Evolutionary conservation across 2,888 invertebrate genomes (phyloP).

Genomic region (Apamea monoglypha): DNA sequence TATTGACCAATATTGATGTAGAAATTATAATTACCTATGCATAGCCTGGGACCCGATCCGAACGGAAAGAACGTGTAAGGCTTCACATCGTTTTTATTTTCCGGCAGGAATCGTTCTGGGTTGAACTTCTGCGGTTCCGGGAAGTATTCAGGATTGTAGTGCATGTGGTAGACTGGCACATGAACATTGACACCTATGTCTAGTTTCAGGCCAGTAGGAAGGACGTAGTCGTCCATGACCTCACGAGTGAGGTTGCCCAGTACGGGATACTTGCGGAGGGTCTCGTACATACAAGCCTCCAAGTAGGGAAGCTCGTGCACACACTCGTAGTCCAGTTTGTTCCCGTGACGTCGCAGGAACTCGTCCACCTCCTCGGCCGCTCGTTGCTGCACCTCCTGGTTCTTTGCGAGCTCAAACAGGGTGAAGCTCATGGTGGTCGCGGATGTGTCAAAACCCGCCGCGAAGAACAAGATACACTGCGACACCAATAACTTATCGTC

Average conservation of each 20-base stretch:
- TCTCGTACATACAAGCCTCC: conserved; percentile 76
- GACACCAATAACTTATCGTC: conserved; percentile 85
- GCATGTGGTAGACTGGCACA: conserved; percentile 75
- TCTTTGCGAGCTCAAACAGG: conserved; percentile 76
- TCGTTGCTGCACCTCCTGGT: conserved; percentile 65
- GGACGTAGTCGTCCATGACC: conserved; percentile 74
- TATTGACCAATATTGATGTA: too few species aligned
- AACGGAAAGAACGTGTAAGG: conserved; percentile 77
- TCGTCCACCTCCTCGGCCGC: conserved; percentile 73
- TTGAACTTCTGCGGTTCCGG: conserved; percentile 73
- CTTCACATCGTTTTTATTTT: conserved; percentile 68
- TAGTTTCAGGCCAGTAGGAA: conserved; percentile 73
- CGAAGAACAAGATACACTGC: conserved; percentile 87
- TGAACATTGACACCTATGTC: conserved; percentile 74
- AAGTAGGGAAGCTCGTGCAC: conserved; percentile 75
- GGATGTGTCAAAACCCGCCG: conserved; percentile 79
- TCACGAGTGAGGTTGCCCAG: conserved; percentile 74
- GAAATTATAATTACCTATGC: conserved; percentile 72
- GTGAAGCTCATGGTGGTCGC: conserved; percentile 71
- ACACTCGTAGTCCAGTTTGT: conserved; percentile 72
- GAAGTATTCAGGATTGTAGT: conserved; percentile 72
- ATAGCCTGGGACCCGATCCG: conserved; percentile 77
- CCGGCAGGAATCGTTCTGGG: conserved; percentile 76
- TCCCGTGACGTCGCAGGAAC: conserved; percentile 67
- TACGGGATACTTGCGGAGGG: conserved; percentile 77